Evolutionary conservation across 2,888 invertebrate genomes (phyloP), one percentile per base, ranked within the genome.

Genomic region (Fabriciana adippe): DNA sequence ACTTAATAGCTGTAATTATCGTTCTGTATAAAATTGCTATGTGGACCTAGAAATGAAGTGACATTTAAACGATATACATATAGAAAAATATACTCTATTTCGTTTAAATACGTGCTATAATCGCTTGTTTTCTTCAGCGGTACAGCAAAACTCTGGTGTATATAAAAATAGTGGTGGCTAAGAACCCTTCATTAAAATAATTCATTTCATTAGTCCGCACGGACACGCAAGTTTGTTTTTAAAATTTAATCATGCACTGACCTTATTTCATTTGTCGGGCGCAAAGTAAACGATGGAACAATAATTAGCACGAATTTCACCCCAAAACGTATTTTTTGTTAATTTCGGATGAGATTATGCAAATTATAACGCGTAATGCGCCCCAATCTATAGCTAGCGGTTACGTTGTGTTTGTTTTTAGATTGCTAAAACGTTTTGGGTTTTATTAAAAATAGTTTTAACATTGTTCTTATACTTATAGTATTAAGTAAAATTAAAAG

Each of bases 131-230:
- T 14, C 6, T n/a, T 48, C 11, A 18, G 6, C 16, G 55, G 66
- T 65, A 66, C 53, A 71, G 62, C 60, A 70, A 72, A 70, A 60
- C 71, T 69, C 62, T 48, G 55, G 66, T 66, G 62, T 63, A 68
- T 67, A 72, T 71, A 73, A 72, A 73, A 72, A 72, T 73, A 73
- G 73, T 73, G 66, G 70, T 53, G 54, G 73, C 71, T 66, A 59
- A 78, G 76, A 78, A 77, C 81, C 81, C 79, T 84, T 86, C 84
- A 87, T 87, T 88, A 88, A 83, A 88, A 88, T 87, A 87, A 88
- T 88, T 86, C 81, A 88, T 87, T 88, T 85, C 82, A 87, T 88
- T 87, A 87, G 79, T 78, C 80, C 78, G 74, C 77, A 79, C 80
- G 79, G 81, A 85, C 89, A 88, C 86, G 87, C 84, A 77, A 84